These are phyloP conservation scores for Platysteira castanea DNA, from an alignment of 2,113 vertebrate genomes.

Conservation along the genomic window DNA sequence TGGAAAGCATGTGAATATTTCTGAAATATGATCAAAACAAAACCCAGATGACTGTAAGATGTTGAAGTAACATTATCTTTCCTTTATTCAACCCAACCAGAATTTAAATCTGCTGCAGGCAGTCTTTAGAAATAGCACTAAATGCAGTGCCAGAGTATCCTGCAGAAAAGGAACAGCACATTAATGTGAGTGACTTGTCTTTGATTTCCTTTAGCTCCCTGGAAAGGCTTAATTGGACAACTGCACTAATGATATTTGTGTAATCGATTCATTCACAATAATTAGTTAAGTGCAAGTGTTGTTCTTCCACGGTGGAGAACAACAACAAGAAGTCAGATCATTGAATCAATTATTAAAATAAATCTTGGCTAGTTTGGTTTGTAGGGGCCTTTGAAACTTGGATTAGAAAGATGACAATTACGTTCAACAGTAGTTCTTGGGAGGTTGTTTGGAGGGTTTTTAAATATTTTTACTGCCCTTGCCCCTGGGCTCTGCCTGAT, in stretches of 20 bases:
- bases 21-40: slow-evolving; percentile 36
- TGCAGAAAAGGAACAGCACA: background rate
- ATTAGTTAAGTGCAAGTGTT: background rate
- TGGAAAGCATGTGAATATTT: background rate
- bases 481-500: background rate
- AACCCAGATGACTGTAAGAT: slow-evolving; percentile 3
- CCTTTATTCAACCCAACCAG: background rate
- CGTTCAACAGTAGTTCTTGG: background rate
- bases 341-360: background rate
- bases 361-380: background rate
- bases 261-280: background rate
- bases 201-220: background rate
- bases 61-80: slow-evolving; percentile 3
- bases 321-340: background rate
- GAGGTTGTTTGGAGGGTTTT: accelerated
- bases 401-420: background rate
- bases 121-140: background rate
- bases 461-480: background rate
- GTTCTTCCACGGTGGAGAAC: background rate
- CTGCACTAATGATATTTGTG: background rate
- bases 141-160: background rate
- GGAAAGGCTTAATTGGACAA: background rate
- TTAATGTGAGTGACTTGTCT: background rate
- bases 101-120: slow-evolving; percentile 9
- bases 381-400: background rate